Evolutionary conservation across 2,888 invertebrate species (phyloP).

Genomic region (Diaperis boleti): DNA sequence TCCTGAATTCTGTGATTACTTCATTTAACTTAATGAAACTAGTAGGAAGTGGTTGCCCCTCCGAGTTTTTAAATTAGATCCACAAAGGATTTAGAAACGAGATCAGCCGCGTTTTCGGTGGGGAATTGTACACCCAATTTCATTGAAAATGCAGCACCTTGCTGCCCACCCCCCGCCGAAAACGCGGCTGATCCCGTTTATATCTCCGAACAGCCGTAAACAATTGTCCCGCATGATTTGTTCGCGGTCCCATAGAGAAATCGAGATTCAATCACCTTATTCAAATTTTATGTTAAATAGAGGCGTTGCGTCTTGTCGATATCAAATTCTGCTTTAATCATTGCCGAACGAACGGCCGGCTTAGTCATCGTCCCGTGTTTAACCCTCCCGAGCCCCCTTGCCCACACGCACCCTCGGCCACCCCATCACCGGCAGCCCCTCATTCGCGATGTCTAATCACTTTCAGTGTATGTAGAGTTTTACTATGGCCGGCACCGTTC

Average conservation of each 20-base stretch:
- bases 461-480: conserved; percentile 60
- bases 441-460: conserved; percentile 64
- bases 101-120: no score
- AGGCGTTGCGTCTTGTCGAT: conserved; percentile 29
- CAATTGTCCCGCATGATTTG: conserved; percentile 5
- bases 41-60: no score
- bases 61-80: no score
- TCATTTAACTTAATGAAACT: no score
- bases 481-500: conserved; percentile 53
- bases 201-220: neutral
- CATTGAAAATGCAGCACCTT: no score
- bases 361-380: conserved; percentile 59
- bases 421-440: conserved; percentile 57
- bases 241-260: conserved; percentile 3
- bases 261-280: conserved; percentile 22
- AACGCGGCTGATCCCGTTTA: conserved; percentile 8
- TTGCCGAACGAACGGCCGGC: conserved; percentile 44
- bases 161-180: no score
- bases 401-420: conserved; percentile 54
- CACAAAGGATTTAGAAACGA: no score
- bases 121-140: no score
- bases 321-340: conserved; percentile 42
- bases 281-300: conserved; percentile 28
- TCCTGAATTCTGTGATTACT: no score
- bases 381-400: conserved; percentile 53